Base-by-base conservation (phyloP, 2,797 vertebrate species). In the Lateolabrax maculatus region DNA sequence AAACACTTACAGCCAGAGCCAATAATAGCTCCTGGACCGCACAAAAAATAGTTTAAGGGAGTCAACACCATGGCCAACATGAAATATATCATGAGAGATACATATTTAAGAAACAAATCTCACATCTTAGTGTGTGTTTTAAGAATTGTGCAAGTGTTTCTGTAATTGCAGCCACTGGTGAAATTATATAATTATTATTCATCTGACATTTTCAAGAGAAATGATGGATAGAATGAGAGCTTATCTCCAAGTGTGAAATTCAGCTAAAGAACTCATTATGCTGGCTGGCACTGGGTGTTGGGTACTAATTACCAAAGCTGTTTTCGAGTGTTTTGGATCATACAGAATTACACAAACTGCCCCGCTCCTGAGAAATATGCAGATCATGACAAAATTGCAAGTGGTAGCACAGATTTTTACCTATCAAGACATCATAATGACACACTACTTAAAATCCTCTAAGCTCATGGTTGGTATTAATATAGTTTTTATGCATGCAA, bases 1-100 rank as follows among this genome's bases (percentile, higher is more conserved):
- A 91, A 94, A 90, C 90, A 92, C 81, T 92, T 91, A 80, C 39
- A 92, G 90, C 85, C 66, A 73, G 65, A 84, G 84, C 88, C 89
- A 91, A 85, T 86, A 92, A 92, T 91, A 93, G 91, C 92, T 86
- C 41, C 37, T 71, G 77, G 84, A 87, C 81, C 71, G 66, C 79
- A 88, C 85, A 84, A 82, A 87, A 86, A 87, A 87, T 80, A 76
- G 80, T 90, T 87, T 58, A 77, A 86, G 69, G 74, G 78, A 91
- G 79, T 90, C 90, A 88, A 92, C 79, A 85, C 52, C 60, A 31
- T 36, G 64, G 75, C 69, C 60, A 67, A 79, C 64, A 73, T 44
- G 71, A 66, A 79, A 77, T 44, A 70, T 29, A 71, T 65, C 25
- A 61, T 41, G 48, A 81, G 60, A 75, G 69, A 74, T 71, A 29